Conservation (phyloP, 92 coral and sea anemone genomes). For the Bergia sp. region DNA sequence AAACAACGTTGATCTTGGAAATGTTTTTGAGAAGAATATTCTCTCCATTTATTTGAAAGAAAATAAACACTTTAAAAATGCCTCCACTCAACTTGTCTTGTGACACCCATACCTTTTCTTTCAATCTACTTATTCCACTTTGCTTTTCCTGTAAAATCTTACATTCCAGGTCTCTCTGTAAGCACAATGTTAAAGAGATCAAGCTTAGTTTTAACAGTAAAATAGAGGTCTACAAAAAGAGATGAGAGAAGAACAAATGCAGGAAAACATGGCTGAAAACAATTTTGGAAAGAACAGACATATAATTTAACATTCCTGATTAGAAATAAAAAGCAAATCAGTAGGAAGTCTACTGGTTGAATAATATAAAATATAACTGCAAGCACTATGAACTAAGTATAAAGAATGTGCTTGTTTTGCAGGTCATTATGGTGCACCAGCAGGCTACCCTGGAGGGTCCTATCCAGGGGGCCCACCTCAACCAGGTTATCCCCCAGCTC, state of each 20-base stretch:
- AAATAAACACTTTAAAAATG: no score
- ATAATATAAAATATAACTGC: no score
- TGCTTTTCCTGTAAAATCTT: conserved; percentile 91
- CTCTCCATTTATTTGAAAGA: no score
- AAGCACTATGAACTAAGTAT: no score
- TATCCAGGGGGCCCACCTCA: conserved; percentile 56
- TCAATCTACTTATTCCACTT: conserved; percentile 95
- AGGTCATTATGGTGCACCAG: conserved; percentile 57
- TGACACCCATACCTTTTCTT: conserved; percentile 71
- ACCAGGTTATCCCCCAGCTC: conserved; percentile 53
- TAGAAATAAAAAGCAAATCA: no score
- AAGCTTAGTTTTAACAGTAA: no score
- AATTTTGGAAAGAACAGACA: neutral
- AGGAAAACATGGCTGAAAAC: neutral
- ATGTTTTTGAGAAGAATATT: no score
- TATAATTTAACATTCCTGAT: no score
- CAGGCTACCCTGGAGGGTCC: conserved; percentile 57
- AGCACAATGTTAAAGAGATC: neutral
- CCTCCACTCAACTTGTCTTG: no score
- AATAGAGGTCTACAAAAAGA: neutral
- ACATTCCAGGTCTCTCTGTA: conserved; percentile 84
- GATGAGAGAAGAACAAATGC: neutral
- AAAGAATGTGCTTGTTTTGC: neutral
- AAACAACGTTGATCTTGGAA: no score
- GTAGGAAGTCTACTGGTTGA: neutral